These are phyloP conservation scores for Scomber scombrus DNA, from an alignment of 2,113 vertebrate genomes.

Conservation along the genomic window DNA sequence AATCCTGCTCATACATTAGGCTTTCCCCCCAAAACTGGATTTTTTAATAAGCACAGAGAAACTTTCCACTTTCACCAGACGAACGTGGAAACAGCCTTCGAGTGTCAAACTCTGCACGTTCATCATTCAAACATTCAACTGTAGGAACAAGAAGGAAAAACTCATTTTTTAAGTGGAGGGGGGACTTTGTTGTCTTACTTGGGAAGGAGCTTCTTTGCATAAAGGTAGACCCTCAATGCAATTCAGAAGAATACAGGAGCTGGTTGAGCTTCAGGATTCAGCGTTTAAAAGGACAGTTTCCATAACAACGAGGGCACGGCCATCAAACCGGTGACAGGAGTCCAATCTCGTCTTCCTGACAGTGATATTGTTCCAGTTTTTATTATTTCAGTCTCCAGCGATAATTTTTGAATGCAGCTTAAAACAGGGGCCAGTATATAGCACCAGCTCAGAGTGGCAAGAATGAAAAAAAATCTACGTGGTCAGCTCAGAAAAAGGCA, in stretches of 20 bases:
- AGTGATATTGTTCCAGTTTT: neutral
- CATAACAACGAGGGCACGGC: neutral
- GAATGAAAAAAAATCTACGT: neutral
- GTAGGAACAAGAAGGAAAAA: no score
- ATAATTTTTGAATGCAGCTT: slow-evolving; percentile 16
- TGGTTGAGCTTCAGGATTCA: slow-evolving; percentile 3
- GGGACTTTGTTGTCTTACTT: slow-evolving; percentile 16
- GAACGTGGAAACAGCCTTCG: no score
- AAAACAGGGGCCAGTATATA: slow-evolving; percentile 25
- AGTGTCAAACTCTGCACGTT: no score
- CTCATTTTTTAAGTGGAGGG: no score
- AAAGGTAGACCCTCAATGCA: neutral
- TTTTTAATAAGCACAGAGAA: no score
- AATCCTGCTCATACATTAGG: no score
- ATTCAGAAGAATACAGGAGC: slow-evolving; percentile 8
- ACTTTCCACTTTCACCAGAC: no score
- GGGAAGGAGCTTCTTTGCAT: slow-evolving; percentile 7
- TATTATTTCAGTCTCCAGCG: slow-evolving; percentile 5
- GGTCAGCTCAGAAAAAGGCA: slow-evolving; percentile 9
- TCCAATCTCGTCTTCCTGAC: slow-evolving; percentile 18
- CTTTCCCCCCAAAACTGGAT: no score
- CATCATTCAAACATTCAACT: no score
- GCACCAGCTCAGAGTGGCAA: slow-evolving; percentile 10
- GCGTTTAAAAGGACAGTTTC: slow-evolving; percentile 25
- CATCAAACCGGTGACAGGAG: slow-evolving; percentile 18